Evolutionary conservation across 2,888 invertebrate species (phyloP).

Genomic region (Ichneumoninae sp.): DNA sequence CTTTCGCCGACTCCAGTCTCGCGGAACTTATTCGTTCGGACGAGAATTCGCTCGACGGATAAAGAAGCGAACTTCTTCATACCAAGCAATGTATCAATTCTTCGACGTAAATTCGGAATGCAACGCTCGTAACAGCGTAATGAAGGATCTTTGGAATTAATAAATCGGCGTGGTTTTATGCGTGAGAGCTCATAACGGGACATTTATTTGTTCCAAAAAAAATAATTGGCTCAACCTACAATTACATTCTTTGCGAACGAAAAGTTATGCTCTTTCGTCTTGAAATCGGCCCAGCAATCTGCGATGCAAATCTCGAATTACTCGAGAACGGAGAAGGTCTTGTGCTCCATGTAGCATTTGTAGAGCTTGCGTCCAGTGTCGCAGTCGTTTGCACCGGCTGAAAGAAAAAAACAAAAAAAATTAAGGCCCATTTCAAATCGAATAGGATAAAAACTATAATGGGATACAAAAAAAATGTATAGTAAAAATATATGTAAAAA

Average conservation of each 20-base stretch:
- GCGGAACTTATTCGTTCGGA: too few species aligned
- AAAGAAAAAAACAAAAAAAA: neutral
- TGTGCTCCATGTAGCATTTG: conserved; percentile 67
- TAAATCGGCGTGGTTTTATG: neutral
- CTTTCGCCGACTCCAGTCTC: too few species aligned
- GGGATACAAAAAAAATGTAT: neutral
- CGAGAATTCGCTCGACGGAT: too few species aligned
- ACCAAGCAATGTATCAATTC: too few species aligned
- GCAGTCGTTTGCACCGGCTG: conserved; percentile 63
- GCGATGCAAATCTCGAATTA: conserved; percentile 11
- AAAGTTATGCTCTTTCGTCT: neutral
- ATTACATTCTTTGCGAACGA: neutral
- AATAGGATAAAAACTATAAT: neutral
- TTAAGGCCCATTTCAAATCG: neutral
- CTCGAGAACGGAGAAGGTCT: conserved; percentile 39
- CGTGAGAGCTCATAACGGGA: neutral
- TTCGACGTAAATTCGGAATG: too few species aligned
- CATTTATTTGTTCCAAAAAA: conserved; percentile 4
- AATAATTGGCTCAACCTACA: neutral
- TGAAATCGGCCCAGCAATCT: conserved; percentile 3
- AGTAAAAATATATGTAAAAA: neutral
- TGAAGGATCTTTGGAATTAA: neutral
- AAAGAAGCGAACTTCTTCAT: too few species aligned
- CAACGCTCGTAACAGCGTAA: too few species aligned
- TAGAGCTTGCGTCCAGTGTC: conserved; percentile 61